Percentiles rank a stretch among this genome's conserved stretches.
Conservation (phyloP, 2,113 vertebrate species). For the Dromiciops gliroides region DNA sequence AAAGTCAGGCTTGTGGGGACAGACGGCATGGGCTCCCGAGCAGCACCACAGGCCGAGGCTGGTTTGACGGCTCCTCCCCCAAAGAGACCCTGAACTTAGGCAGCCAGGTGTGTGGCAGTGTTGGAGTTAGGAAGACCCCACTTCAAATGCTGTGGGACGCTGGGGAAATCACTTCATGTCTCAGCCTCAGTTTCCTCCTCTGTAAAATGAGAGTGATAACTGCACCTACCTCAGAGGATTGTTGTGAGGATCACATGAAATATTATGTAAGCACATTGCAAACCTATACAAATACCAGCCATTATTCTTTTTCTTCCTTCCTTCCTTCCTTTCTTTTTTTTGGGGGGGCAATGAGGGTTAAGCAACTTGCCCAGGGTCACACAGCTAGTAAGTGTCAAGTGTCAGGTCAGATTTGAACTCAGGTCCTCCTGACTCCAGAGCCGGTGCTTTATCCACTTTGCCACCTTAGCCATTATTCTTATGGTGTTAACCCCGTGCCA, state of each 20-base stretch:
- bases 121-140: background rate
- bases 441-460: too few species aligned
- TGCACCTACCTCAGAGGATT: background rate
- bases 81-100: background rate
- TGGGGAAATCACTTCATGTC: background rate
- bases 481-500: background rate
- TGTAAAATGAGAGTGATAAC: background rate
- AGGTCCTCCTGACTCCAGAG: too few species aligned
- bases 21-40: background rate
- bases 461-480: too few species aligned
- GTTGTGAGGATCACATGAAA: background rate
- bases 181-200: background rate
- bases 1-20: conserved; percentile 81
- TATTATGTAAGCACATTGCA: background rate
- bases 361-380: too few species aligned
- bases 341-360: too few species aligned
- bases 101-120: background rate
- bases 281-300: background rate
- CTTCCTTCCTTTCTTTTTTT: too few species aligned
- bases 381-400: too few species aligned
- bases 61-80: background rate
- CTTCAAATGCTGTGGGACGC: background rate
- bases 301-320: too few species aligned
- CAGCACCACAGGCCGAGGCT: background rate
- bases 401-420: too few species aligned